A percentile compares a stretch with the other conserved stretches of the same genome.
Conservation (phyloP, 2,888 invertebrate genomes). For the Epinotia nisella region DNA sequence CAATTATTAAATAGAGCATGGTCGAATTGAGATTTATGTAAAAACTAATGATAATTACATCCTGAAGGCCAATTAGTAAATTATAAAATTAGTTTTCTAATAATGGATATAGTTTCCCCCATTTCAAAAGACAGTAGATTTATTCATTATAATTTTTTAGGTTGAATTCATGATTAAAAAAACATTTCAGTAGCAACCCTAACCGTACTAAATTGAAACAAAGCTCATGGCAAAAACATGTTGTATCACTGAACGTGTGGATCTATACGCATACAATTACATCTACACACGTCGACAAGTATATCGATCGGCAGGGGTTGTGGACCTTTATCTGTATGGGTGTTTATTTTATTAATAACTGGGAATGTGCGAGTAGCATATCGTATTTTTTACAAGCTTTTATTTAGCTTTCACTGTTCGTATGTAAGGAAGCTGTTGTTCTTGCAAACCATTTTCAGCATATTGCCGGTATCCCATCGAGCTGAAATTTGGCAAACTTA, state of each 20-base stretch:
- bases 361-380: constrained; percentile 20
- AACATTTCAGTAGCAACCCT: constrained; percentile 30
- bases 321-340: constrained; percentile 23
- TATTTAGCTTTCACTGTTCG: no score
- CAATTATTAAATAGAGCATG: background rate
- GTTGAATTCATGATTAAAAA: no score
- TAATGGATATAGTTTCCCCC: background rate
- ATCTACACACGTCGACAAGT: constrained; percentile 20
- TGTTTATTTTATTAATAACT: constrained; percentile 29
- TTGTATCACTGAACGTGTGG: constrained; percentile 38
- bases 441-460: background rate
- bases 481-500: no score
- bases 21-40: no score
- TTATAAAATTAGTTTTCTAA: no score
- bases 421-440: no score
- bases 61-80: no score
- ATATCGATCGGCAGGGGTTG: constrained; percentile 38
- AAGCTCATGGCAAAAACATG: constrained; percentile 47
- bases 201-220: constrained; percentile 49
- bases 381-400: background rate
- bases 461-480: no score
- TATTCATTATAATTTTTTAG: no score
- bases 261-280: constrained; percentile 29
- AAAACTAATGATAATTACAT: no score
- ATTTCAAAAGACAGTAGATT: background rate